Base-by-base conservation (phyloP, 2,888 invertebrate genomes). In the Eremobia ochroleuca region DNA sequence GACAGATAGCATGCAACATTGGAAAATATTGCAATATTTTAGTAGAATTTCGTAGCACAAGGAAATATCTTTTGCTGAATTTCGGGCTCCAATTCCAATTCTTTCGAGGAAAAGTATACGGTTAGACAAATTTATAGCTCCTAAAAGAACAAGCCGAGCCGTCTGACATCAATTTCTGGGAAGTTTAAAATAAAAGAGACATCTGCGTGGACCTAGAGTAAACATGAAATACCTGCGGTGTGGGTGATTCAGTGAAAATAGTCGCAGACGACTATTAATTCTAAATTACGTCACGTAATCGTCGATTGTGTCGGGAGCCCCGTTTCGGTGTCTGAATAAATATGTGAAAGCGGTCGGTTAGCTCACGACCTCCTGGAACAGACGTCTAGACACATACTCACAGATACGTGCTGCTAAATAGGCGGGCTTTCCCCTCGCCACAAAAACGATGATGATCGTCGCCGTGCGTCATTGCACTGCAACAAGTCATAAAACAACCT, bases 361-460 rank as follows among this genome's bases (percentile, higher is more conserved):
- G 92, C 94, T 92, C 91, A 92, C 94, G 95, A 95, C 95, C 95
- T 95, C 95, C 96, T 94, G 95, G 94, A 95, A 92, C 92, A 92
- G 93, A 91, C 92, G 96, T 96, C 96, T 96, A 96, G 96, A 96
- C 96, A 93, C 92, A 92, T 93, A 95, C 93, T 95, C 94, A 95
- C 95, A 94, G 94, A 94, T 94, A 94, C 93, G 93, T 93, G 89
- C 89, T 90, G 90, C 89, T 92, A 93, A 94, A 95, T 91, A 93
- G 92, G 92, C 91, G 93, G 94, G 94, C 92, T 95, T 94, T 93
- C 93, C 93, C 93, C 92, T 90, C 82, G 85, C 88, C 89, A 88
- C 92, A 92, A 92, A 90, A 90, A 89, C 88, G 67, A 59, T 79
- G 86, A 80, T 85, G 71, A 72, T 76, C 58, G 71, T 34, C 28